phyloP scores from a whole-genome alignment of 2,113 vertebrate species.

The Otis tarda region DNA sequence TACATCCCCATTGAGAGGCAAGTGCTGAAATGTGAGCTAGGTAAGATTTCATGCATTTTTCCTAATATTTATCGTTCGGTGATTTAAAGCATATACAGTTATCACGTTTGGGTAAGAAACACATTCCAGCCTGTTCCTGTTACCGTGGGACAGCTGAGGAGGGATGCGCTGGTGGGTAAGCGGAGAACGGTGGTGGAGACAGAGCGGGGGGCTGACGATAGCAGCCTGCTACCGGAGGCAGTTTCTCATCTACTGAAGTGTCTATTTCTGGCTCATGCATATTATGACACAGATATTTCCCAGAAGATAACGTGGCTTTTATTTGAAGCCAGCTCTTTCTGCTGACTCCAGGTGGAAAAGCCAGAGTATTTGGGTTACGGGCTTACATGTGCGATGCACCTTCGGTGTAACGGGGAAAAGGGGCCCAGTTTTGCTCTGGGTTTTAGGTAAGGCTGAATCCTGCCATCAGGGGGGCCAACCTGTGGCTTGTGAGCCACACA shows the following conservation, averaged over 20 bases:
- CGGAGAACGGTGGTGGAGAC: background rate
- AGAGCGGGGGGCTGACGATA: background rate
- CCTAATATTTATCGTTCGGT: background rate
- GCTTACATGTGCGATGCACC: background rate
- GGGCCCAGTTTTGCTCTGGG: background rate
- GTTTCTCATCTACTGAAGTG: background rate
- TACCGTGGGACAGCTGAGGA: background rate
- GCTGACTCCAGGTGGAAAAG: slow-evolving; percentile 44
- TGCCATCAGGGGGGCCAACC: fast-evolving
- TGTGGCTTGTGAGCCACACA: background rate
- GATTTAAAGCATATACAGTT: background rate
- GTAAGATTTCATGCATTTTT: background rate
- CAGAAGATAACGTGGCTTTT: slow-evolving; percentile 37
- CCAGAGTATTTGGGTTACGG: slow-evolving; percentile 10
- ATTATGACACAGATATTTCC: slow-evolving; percentile 41
- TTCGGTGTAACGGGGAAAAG: background rate
- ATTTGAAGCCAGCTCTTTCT: slow-evolving; percentile 28
- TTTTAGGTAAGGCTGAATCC: background rate
- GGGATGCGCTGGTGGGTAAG: background rate
- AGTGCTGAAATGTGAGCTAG: background rate
- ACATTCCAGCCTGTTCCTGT: background rate
- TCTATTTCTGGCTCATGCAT: slow-evolving; percentile 52
- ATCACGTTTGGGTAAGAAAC: background rate
- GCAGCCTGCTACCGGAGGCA: background rate
- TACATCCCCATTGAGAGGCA: background rate